Evolutionary conservation across 2,113 vertebrate species (phyloP).

Genomic region (Gnathonemus echidnorhynchus): DNA sequence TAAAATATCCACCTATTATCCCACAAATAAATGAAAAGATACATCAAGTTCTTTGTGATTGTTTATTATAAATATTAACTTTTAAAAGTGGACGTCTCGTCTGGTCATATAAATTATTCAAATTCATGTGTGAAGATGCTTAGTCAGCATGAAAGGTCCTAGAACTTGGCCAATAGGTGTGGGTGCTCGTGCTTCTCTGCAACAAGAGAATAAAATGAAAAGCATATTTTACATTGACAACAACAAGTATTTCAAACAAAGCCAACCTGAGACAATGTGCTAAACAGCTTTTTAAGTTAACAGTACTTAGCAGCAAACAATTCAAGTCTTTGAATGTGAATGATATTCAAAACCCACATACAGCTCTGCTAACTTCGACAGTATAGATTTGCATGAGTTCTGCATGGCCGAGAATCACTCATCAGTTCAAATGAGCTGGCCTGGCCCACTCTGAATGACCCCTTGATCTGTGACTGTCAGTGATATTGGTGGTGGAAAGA

Average conservation of each 20-base stretch:
- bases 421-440: slow-evolving; percentile 60
- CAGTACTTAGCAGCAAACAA: background rate
- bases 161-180: background rate
- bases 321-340: background rate
- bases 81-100: background rate
- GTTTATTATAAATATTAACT: background rate
- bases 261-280: background rate
- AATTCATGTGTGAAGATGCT: background rate
- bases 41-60: background rate
- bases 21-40: background rate
- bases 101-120: background rate
- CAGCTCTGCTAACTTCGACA: background rate
- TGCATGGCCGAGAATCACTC: background rate
- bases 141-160: background rate
- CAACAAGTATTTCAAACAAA: background rate
- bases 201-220: background rate
- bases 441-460: slow-evolving; percentile 35
- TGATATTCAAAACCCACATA: background rate
- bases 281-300: background rate
- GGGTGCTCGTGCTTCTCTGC: background rate
- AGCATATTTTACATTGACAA: background rate
- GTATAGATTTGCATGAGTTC: slow-evolving; percentile 33
- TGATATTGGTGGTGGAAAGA: slow-evolving; percentile 23
- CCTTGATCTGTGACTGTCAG: slow-evolving; percentile 24
- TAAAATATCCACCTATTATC: background rate